These are phyloP conservation scores for Ploceus nigricollis DNA, from an alignment of 2,113 vertebrate genomes.

Conservation along the genomic window DNA sequence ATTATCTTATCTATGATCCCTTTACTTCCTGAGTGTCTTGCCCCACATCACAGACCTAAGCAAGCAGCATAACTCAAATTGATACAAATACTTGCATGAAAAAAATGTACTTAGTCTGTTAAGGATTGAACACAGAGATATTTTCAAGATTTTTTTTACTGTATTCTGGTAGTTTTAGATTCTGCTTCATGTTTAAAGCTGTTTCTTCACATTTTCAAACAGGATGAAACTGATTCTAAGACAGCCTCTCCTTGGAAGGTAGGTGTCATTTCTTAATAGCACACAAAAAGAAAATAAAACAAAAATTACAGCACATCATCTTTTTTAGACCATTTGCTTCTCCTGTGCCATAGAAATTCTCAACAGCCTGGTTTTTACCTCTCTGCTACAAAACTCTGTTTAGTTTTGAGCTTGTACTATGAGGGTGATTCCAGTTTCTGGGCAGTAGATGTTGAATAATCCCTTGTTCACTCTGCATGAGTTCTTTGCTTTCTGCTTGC, in stretches of 20 bases:
- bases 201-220: slow-evolving; percentile 35
- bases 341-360: neutral
- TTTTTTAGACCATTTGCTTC: neutral
- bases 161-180: neutral
- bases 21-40: neutral
- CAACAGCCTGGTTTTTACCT: neutral
- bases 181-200: neutral
- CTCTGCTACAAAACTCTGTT: neutral
- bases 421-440: neutral
- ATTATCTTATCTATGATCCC: neutral
- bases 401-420: neutral
- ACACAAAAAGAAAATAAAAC: neutral
- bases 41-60: neutral
- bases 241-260: slow-evolving; percentile 97
- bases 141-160: neutral
- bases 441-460: neutral
- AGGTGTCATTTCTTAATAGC: neutral
- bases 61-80: neutral
- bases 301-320: neutral
- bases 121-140: neutral
- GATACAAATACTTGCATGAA: neutral
- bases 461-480: neutral
- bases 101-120: neutral
- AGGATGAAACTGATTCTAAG: slow-evolving; percentile 94
- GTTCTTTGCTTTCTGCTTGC: neutral